These are phyloP conservation scores for Cepaea hortensis DNA, from an alignment of 2,888 invertebrate species.

Conservation along the genomic window DNA sequence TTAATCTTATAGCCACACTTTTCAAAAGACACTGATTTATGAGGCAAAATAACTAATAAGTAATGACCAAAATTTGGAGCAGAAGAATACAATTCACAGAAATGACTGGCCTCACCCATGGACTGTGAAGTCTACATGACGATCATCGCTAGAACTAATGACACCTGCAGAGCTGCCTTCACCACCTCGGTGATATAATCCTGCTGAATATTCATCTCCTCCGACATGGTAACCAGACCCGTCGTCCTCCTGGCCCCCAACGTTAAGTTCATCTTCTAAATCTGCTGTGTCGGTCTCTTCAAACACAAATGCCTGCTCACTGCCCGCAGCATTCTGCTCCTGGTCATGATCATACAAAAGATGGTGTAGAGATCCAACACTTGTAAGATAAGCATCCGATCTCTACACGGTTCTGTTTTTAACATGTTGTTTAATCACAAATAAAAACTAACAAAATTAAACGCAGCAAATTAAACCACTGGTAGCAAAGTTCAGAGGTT, in stretches of 20 bases:
- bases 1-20: too few species aligned
- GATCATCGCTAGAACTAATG: not conserved
- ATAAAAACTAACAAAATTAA: too few species aligned
- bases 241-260: constrained; percentile 33
- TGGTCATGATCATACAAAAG: not conserved
- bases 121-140: not conserved
- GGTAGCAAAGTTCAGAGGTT: too few species aligned
- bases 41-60: too few species aligned
- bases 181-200: constrained; percentile 10
- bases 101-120: not conserved
- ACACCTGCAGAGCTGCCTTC: not conserved
- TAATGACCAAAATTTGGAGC: too few species aligned
- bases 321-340: not conserved
- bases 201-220: not conserved
- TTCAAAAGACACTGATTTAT: too few species aligned
- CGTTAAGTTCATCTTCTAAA: constrained; percentile 45
- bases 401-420: too few species aligned
- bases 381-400: too few species aligned
- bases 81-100: too few species aligned
- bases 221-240: constrained; percentile 5
- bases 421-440: too few species aligned
- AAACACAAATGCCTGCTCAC: constrained; percentile 50
- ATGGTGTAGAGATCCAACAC: too few species aligned
- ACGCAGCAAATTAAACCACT: too few species aligned
- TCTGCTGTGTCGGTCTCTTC: constrained; percentile 46